Evolutionary conservation across 2,113 vertebrate species (phyloP).

Genomic region (Grammomys dolichurus): DNA sequence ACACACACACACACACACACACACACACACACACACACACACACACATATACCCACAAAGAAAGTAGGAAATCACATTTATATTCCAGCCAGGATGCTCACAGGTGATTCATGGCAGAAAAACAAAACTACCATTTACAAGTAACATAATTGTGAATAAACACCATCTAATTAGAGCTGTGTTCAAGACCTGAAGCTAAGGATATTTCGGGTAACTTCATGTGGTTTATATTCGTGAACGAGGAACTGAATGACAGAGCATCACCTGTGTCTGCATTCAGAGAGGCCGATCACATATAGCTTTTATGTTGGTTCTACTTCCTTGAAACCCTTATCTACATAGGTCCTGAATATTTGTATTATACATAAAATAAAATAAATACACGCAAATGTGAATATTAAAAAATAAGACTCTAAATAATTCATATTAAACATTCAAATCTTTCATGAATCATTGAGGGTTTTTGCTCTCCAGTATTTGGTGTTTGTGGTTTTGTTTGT

Average conservation of each 20-base stretch:
- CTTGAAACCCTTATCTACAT: neutral
- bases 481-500: neutral
- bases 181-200: neutral
- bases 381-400: neutral
- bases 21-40: too few relatives aligned
- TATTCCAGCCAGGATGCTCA: neutral
- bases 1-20: too few relatives aligned
- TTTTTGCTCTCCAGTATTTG: neutral
- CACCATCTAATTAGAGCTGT: neutral
- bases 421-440: neutral
- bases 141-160: neutral
- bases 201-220: neutral
- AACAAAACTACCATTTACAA: neutral
- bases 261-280: neutral
- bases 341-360: neutral
- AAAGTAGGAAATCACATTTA: neutral
- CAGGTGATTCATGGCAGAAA: neutral
- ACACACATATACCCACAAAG: neutral
- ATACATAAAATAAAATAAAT: neutral
- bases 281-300: neutral
- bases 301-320: neutral
- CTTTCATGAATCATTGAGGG: neutral
- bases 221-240: constrained; percentile 3
- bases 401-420: neutral
- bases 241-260: neutral